Percentiles rank a stretch among this genome's conserved stretches.
Conservation (phyloP, 1,140 invertebrate species). For the Antheraea pernyi region DNA sequence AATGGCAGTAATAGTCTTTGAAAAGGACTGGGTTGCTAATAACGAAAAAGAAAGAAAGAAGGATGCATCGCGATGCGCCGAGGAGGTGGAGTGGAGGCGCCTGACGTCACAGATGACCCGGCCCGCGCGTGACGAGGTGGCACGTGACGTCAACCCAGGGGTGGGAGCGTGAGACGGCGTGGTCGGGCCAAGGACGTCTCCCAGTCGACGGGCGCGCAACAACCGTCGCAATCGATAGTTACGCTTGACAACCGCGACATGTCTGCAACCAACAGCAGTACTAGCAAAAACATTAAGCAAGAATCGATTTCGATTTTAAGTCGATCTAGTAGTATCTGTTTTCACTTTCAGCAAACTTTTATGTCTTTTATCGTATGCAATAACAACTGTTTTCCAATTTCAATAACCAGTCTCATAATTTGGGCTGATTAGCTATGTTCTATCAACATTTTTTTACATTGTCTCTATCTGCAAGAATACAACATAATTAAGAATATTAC, state of each 20-base stretch:
- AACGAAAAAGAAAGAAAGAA: too few relatives aligned
- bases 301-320: neutral
- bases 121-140: conserved; percentile 46
- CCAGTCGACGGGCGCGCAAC: conserved; percentile 66
- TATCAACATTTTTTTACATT: too few relatives aligned
- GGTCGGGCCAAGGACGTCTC: conserved; percentile 71
- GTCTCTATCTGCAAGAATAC: too few relatives aligned
- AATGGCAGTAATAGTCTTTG: too few relatives aligned
- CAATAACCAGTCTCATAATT: too few relatives aligned
- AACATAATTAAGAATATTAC: too few relatives aligned
- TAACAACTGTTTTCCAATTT: too few relatives aligned
- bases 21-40: too few relatives aligned
- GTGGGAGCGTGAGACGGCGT: conserved; percentile 48
- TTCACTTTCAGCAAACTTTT: too few relatives aligned
- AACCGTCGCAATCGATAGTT: conserved; percentile 62
- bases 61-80: conserved; percentile 25
- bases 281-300: neutral
- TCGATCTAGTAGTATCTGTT: too few relatives aligned
- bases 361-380: too few relatives aligned
- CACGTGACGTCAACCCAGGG: conserved; percentile 56
- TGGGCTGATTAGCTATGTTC: too few relatives aligned
- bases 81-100: conserved; percentile 19
- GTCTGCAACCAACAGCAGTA: conserved; percentile 26
- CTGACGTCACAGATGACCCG: conserved; percentile 60
- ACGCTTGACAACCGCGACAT: conserved; percentile 31